A percentile compares a stretch with the other conserved stretches of the same genome.
phyloP scores from a whole-genome alignment of 1,140 invertebrate species.

The Macrobrachium rosenbergii region DNA sequence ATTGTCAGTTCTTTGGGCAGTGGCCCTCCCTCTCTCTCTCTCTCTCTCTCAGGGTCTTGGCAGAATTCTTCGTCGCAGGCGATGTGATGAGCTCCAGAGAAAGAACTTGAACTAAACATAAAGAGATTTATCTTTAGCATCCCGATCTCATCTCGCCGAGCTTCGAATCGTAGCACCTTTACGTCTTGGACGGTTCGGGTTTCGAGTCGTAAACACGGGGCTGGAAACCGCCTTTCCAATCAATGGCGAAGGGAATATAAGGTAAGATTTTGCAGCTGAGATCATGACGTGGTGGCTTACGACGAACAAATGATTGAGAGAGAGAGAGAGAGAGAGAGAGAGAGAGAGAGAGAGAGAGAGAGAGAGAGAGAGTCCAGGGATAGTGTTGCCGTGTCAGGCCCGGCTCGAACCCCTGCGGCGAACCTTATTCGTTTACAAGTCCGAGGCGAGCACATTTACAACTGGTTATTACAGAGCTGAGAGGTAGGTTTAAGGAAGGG shows the following conservation, averaged over 20 bases:
- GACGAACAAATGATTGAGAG: no score
- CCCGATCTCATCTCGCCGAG: no score
- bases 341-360: slow-evolving; percentile 28
- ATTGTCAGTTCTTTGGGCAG: slow-evolving; percentile 7
- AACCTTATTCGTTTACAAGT: slow-evolving; percentile 59
- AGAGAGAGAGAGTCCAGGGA: background rate
- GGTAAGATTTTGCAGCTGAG: no score
- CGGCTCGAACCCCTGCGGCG: slow-evolving; percentile 40
- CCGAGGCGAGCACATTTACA: slow-evolving; percentile 59
- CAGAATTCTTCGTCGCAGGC: slow-evolving; percentile 27
- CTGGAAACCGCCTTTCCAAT: no score
- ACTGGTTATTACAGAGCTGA: slow-evolving; percentile 55
- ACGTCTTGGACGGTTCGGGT: slow-evolving; percentile 28
- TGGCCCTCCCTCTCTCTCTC: slow-evolving; percentile 3
- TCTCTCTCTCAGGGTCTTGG: background rate
- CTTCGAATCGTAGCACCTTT: slow-evolving; percentile 23
- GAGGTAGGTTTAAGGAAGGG: slow-evolving; percentile 37
- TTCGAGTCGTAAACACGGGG: background rate
- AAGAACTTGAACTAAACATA: slow-evolving; percentile 15
- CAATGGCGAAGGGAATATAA: no score
- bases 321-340: background rate
- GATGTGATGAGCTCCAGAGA: no score
- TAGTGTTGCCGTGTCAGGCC: slow-evolving; percentile 47
- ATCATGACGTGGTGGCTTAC: no score
- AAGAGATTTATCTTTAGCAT: slow-evolving; percentile 27